Evolutionary conservation across 2,113 vertebrate genomes (phyloP), one percentile per base, ranked within the genome.

Genomic region (Varanus komodoensis): DNA sequence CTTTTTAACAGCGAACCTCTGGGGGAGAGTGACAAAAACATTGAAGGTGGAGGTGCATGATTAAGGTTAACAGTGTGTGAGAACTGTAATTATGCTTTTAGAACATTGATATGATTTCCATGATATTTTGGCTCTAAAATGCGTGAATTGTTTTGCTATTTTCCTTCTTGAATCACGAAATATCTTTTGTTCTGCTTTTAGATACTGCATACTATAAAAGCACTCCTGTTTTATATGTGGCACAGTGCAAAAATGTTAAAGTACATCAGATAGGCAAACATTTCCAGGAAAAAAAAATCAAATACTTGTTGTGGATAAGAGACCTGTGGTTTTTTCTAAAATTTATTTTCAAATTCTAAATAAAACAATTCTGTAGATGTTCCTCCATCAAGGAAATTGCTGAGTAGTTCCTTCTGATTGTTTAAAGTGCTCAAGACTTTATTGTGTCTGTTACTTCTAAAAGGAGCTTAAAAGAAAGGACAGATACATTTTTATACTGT

Each of bases 401-500:
- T 80, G 14, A 2, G 4, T 21, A 57, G 7, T 71, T 25, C 15
- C 90, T 69, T 85, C 75, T 32, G 12, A 67, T 82, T 92, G 81
- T 77, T 91, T 75, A 38, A 64, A 38, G 17, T 25, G 85, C 57
- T 92, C 52, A 83, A 83, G 34, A 71, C 15, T 92, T 87, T 88
- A 0, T 90, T 89, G 91, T 52, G 32, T 91, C 8, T 84, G 0
- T 73, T 91, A 4, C 6, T 84, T 23, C 69, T 94, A 68, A 87
- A 94, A 89, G n/a, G 69, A 73, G 2, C 91, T 92, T 85, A 34
- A 1, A 90, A 2, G 15, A 23, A 14, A 67, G 67, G 11, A 87
- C 71, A 91, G 91, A 44, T 12, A 0, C 0, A 68, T 84, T 87
- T 61, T 75, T 69, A 88, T 90, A 14, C n/a, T 52, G 17, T 57